phyloP scores from a whole-genome alignment of 2,888 invertebrate genomes.

The Ceriagrion tenellum region DNA sequence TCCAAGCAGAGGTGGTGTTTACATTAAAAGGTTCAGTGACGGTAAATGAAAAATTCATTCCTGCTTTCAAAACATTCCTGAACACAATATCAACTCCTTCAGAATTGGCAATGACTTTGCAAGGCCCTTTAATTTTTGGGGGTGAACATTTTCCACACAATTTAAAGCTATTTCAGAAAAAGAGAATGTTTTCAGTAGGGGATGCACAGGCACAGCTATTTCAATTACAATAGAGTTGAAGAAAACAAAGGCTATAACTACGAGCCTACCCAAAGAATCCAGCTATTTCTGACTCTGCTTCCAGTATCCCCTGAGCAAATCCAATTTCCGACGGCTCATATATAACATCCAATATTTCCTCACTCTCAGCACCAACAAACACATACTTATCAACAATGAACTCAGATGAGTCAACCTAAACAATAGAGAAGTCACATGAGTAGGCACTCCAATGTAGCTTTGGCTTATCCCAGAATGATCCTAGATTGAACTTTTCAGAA shows the following conservation, averaged over 20 bases:
- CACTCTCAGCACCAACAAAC: not conserved
- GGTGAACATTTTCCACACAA: not conserved
- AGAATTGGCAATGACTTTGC: slow-evolving; percentile 6
- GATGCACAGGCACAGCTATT: not conserved
- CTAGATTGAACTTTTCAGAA: no score
- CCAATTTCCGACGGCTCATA: not conserved
- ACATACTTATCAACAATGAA: slow-evolving; percentile 9
- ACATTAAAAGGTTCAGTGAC: slow-evolving; percentile 13
- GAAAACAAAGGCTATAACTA: not conserved
- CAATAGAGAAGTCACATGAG: no score
- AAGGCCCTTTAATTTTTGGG: slow-evolving; percentile 23
- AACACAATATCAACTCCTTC: not conserved
- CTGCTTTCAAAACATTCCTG: slow-evolving; percentile 11
- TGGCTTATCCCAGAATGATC: no score
- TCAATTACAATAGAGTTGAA: not conserved
- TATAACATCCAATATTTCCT: not conserved
- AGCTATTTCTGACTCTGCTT: not conserved
- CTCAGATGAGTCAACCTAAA: not conserved
- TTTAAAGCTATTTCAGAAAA: not conserved
- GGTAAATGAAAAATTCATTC: not conserved
- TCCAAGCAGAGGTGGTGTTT: not conserved
- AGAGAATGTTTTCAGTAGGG: not conserved
- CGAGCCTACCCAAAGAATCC: slow-evolving; percentile 1
- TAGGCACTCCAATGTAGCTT: no score
- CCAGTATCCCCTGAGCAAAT: not conserved